Conservation (phyloP, 2,113 vertebrate genomes). For the Egretta garzetta region DNA sequence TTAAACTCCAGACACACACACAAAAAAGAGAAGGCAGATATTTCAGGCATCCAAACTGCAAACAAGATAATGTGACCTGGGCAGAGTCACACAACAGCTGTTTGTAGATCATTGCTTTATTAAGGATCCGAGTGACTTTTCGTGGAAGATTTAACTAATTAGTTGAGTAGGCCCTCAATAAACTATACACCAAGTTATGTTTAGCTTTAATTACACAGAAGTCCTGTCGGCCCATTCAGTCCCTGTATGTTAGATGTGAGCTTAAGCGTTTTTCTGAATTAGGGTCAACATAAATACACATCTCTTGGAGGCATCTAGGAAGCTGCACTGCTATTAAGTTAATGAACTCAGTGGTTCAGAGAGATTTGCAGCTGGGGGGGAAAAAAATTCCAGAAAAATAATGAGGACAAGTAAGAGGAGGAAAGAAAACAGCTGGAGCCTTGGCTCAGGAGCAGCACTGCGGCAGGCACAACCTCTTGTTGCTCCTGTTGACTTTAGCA, state of each 20-base stretch:
- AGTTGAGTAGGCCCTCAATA: background rate
- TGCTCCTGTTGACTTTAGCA: background rate
- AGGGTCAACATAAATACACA: background rate
- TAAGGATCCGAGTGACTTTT: slow-evolving; percentile 14
- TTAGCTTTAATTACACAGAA: slow-evolving; percentile 26
- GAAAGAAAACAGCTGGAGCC: background rate
- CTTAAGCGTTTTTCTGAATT: background rate
- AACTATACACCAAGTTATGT: slow-evolving; percentile 16
- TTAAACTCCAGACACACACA: background rate
- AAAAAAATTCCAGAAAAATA: background rate
- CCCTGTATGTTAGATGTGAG: background rate
- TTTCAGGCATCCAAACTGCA: slow-evolving; percentile 55
- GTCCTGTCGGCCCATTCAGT: background rate
- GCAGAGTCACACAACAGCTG: slow-evolving; percentile 51
- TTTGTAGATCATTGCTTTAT: background rate
- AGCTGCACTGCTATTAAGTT: background rate
- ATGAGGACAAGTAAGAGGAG: background rate
- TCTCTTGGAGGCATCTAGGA: background rate
- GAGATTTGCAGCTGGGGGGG: background rate
- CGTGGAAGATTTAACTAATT: slow-evolving; percentile 48
- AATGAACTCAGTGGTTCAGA: background rate
- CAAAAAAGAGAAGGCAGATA: background rate
- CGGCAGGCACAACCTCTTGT: background rate
- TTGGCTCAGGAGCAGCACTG: background rate
- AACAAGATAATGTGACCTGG: slow-evolving; percentile 63